Base-by-base conservation (phyloP, 2,797 vertebrate genomes). In the Sebastes trivittatus region DNA sequence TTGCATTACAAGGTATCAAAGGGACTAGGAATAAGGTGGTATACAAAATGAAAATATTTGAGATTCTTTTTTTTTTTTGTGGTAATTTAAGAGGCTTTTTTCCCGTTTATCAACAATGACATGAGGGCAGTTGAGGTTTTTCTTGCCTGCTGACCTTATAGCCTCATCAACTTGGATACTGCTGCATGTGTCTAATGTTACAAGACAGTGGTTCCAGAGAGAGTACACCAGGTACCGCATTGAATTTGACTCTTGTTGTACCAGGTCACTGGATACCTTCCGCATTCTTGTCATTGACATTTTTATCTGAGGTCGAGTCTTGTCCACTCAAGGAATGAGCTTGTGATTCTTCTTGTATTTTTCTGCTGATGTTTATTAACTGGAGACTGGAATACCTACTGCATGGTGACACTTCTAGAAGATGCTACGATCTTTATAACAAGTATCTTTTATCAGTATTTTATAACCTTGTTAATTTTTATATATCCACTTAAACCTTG, bases 381-480 rank as follows among this genome's bases (percentile, higher is more conserved):
- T 86, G 89, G 78, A 94, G 90, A 93, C 89, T 90, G 85, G 83
- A 92, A 87, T 84, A 91, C 82, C 88, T 92, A 91, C 91, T 95
- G 95, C 95, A 96, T 96, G 95, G 93, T 88, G 91, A 95, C 92
- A 93, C 94, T 94, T 94, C 84, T 93, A 94, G 92, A 89, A 90
- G 89, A 95, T 88, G 88, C 91, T 94, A 90, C 38, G 65, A 89
- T 93, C 93, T 96, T 96, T 96, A 90, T 96, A 94, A 92, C 81
- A 87, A 92, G 80, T 90, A 94, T 88, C 94, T 96, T 95, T 95
- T 95, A 94, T 92, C 91, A 93, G 88, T 95, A 96, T 96, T 96
- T 96, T 96, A 89, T 96, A 96, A 93, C 88, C 92, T 94, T 95
- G 92, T 94, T 93, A 86, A 94, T 95, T 96, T 56, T 94, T 95